Conservation (phyloP, 2,797 vertebrate genomes). For the Sebastes diaconus region DNA sequence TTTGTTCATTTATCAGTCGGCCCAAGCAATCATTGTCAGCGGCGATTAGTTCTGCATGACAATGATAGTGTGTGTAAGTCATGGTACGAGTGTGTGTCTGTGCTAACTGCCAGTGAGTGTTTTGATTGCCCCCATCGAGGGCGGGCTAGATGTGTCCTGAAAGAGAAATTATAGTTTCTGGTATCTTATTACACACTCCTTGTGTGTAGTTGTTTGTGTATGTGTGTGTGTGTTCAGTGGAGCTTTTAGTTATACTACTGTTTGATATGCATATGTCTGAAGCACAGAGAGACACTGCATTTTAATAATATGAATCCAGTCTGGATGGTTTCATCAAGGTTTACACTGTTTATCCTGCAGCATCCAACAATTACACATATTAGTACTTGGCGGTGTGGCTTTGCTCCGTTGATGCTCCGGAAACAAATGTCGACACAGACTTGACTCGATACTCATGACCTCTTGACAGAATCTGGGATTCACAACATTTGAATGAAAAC, state of each 20-base stretch:
- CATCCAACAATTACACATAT: background rate
- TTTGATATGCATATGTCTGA: background rate
- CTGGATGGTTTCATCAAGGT: background rate
- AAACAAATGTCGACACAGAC: background rate
- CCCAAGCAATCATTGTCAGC: slow-evolving; percentile 4
- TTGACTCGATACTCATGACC: background rate
- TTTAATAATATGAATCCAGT: background rate
- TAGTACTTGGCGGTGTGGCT: background rate
- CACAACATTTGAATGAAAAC: background rate
- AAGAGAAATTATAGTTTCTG: slow-evolving; percentile 30
- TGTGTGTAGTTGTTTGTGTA: background rate
- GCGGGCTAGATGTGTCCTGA: slow-evolving; percentile 16
- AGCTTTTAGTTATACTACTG: background rate
- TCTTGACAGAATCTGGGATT: background rate
- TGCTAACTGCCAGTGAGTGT: slow-evolving; percentile 14
- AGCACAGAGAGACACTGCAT: background rate
- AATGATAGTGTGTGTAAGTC: slow-evolving; percentile 6
- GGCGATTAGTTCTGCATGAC: slow-evolving; percentile 10
- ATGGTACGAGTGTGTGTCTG: background rate
- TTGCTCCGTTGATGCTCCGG: background rate
- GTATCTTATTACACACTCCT: slow-evolving; percentile 16
- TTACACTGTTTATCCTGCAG: background rate
- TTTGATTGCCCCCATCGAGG: slow-evolving; percentile 21
- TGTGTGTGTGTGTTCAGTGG: background rate
- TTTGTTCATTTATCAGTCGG: slow-evolving; percentile 25